These are phyloP conservation scores for Polia nebulosa DNA, from an alignment of 2,888 invertebrate species.

Conservation along the genomic window DNA sequence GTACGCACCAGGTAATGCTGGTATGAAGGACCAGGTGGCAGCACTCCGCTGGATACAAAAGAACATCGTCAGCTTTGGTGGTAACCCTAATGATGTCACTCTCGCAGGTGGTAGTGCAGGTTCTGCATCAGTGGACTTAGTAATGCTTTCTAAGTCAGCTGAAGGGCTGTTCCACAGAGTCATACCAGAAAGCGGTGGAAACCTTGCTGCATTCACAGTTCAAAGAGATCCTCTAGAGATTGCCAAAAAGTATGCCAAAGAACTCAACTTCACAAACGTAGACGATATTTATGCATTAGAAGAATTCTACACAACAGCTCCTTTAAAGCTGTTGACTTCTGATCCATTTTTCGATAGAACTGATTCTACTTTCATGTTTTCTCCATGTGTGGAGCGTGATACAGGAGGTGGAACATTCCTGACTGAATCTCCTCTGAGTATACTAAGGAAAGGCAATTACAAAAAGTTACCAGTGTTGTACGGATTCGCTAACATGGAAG, in stretches of 20 bases:
- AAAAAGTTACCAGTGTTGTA: slow-evolving; percentile 74
- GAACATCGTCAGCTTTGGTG: slow-evolving; percentile 77
- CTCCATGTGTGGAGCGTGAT: slow-evolving; percentile 68
- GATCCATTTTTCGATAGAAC: slow-evolving; percentile 36
- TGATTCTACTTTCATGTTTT: slow-evolving; percentile 47
- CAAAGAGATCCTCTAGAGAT: slow-evolving; percentile 36
- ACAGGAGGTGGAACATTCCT: slow-evolving; percentile 69
- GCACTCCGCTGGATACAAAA: slow-evolving; percentile 72
- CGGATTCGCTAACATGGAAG: slow-evolving; percentile 76
- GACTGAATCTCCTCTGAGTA: slow-evolving; percentile 71
- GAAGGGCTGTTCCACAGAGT: slow-evolving; percentile 34
- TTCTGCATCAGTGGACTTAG: slow-evolving; percentile 16
- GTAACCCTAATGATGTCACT: slow-evolving; percentile 76
- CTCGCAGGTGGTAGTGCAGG: slow-evolving; percentile 28
- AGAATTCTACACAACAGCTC: slow-evolving; percentile 71
- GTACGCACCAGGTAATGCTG: slow-evolving; percentile 72
- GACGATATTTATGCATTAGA: slow-evolving; percentile 72
- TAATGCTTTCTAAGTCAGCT: slow-evolving; percentile 32
- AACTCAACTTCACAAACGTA: slow-evolving; percentile 28
- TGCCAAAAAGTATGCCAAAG: slow-evolving; percentile 23
- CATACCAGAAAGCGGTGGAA: slow-evolving; percentile 35
- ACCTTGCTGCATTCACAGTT: slow-evolving; percentile 34
- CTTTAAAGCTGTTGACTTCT: background rate
- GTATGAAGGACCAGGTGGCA: slow-evolving; percentile 73
- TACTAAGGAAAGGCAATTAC: slow-evolving; percentile 72